phyloP scores from a whole-genome alignment of 2,113 vertebrate species.

The Melanostigma gelatinosum region DNA sequence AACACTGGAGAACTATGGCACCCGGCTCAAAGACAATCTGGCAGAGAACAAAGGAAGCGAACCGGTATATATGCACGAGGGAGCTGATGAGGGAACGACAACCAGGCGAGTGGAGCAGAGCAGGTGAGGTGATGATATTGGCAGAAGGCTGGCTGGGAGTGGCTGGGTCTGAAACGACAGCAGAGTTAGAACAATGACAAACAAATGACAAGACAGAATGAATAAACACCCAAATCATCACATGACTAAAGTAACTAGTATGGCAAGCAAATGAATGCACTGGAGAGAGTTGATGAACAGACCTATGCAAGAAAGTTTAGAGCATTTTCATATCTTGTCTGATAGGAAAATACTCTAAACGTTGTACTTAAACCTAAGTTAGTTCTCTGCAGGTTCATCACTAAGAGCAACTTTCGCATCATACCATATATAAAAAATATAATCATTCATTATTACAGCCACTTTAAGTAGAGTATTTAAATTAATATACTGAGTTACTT shows the following conservation, averaged over 20 bases:
- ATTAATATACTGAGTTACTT: no score
- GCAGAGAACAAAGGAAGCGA: neutral
- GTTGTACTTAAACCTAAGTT: neutral
- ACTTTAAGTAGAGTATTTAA: neutral
- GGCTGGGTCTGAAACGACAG: no score
- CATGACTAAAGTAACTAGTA: neutral
- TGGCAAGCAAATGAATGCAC: neutral
- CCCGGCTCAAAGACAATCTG: neutral
- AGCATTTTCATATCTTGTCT: no score
- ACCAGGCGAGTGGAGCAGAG: no score
- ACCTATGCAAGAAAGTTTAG: neutral
- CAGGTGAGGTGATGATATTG: neutral
- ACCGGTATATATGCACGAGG: no score
- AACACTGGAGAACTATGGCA: neutral
- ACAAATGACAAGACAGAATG: no score
- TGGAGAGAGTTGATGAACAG: neutral
- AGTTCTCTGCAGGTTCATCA: no score
- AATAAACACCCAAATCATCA: no score
- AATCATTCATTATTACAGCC: no score
- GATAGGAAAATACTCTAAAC: neutral
- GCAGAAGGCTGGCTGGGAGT: no score
- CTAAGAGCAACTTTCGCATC: neutral
- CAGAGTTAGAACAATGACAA: no score
- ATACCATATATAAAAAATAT: neutral
- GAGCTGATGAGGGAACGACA: no score